Conservation (phyloP, 1,140 invertebrate genomes). For the Sinonovacula constricta region DNA sequence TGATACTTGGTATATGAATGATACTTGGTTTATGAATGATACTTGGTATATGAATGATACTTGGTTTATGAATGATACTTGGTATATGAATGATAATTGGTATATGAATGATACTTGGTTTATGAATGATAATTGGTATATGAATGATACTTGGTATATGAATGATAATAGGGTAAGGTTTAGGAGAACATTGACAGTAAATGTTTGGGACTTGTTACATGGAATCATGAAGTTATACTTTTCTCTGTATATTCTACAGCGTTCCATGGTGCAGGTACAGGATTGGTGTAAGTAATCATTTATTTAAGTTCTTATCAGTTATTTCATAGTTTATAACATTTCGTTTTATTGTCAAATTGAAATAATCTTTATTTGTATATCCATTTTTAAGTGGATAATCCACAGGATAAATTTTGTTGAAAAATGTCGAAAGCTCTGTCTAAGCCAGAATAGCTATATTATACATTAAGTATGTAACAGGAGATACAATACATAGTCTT, state of each 20-base stretch:
- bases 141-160: too few species aligned
- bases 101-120: too few species aligned
- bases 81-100: too few species aligned
- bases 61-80: too few species aligned
- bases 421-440: neutral
- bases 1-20: too few species aligned
- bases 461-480: neutral
- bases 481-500: neutral
- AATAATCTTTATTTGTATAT: neutral
- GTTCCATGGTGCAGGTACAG: slow-evolving; percentile 59
- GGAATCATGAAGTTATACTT: too few species aligned
- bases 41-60: too few species aligned
- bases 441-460: neutral
- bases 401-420: slow-evolving; percentile 27
- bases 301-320: slow-evolving; percentile 21
- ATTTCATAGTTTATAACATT: slow-evolving; percentile 1
- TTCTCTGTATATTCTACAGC: slow-evolving; percentile 56
- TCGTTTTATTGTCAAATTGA: neutral
- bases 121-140: too few species aligned
- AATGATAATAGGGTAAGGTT: too few species aligned
- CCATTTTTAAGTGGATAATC: slow-evolving; percentile 22
- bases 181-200: too few species aligned
- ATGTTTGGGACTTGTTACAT: too few species aligned
- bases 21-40: too few species aligned
- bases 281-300: slow-evolving; percentile 62